phyloP scores from a whole-genome alignment of 2,113 vertebrate species.

The Tamias sibiricus region DNA sequence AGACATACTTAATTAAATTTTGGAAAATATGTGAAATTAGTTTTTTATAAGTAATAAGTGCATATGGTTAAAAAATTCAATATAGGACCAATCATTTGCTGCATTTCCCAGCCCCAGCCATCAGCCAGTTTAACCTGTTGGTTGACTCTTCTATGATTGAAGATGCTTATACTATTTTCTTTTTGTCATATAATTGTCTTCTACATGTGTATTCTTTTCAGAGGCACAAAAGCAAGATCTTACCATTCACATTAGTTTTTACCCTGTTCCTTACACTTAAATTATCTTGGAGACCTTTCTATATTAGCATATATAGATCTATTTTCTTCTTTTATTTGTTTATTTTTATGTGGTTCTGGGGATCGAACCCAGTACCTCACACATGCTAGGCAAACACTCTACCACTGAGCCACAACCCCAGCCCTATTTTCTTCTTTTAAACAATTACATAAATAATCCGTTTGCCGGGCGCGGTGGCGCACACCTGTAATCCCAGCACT shows the following conservation, averaged over 20 bases:
- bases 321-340: no score
- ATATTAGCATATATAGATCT: background rate
- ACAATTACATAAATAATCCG: background rate
- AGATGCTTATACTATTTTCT: background rate
- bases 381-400: no score
- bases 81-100: background rate
- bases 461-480: no score
- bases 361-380: no score
- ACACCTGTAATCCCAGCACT: no score
- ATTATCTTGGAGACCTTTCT: background rate
- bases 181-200: background rate
- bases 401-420: no score
- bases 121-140: slow-evolving; percentile 47
- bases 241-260: background rate
- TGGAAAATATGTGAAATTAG: slow-evolving; percentile 15
- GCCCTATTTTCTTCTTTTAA: no score
- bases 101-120: background rate
- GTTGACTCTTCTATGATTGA: slow-evolving; percentile 24
- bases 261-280: slow-evolving; percentile 30
- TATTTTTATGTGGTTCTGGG: no score
- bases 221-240: background rate
- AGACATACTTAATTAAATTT: slow-evolving; percentile 34
- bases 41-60: slow-evolving; percentile 4
- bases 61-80: background rate
- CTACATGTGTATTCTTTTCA: slow-evolving; percentile 30